A percentile compares a stretch with the other conserved stretches of the same genome.
phyloP scores from a whole-genome alignment of 2,113 vertebrate genomes.

The Lichenostomus cassidix region DNA sequence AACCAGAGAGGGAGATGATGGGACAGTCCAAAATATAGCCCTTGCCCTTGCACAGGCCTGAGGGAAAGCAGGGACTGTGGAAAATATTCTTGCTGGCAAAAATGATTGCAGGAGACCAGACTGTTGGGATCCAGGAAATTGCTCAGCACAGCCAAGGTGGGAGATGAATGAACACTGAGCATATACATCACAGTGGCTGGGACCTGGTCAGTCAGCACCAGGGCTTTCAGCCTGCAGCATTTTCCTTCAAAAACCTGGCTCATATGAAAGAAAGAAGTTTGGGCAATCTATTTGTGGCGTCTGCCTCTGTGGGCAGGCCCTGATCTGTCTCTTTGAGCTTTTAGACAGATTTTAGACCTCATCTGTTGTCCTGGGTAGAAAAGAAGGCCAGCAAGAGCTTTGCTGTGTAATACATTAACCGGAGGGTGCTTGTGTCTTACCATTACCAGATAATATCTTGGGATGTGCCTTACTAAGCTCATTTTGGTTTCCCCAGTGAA shows the following conservation, averaged over 20 bases:
- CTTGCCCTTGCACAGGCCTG: fast-evolving
- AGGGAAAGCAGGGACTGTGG: background rate
- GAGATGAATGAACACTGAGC: background rate
- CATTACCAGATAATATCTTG: background rate
- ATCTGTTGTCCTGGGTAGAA: background rate
- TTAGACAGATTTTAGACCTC: background rate
- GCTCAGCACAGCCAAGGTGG: background rate
- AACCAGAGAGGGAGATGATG: background rate
- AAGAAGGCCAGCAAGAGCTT: background rate
- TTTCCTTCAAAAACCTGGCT: background rate
- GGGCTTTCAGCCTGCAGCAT: background rate
- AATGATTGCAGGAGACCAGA: fast-evolving
- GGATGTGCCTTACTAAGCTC: background rate
- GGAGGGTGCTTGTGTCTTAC: background rate
- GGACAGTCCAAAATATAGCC: background rate
- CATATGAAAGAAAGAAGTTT: background rate
- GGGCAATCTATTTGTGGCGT: background rate
- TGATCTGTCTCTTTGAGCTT: background rate
- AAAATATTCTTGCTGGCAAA: background rate
- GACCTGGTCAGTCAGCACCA: background rate
- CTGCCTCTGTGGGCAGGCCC: background rate
- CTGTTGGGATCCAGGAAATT: background rate
- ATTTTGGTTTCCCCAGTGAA: slow-evolving; percentile 1
- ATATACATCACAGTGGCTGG: background rate
- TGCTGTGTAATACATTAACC: background rate